Conservation (phyloP, 2,113 vertebrate genomes). For the Python bivittatus region DNA sequence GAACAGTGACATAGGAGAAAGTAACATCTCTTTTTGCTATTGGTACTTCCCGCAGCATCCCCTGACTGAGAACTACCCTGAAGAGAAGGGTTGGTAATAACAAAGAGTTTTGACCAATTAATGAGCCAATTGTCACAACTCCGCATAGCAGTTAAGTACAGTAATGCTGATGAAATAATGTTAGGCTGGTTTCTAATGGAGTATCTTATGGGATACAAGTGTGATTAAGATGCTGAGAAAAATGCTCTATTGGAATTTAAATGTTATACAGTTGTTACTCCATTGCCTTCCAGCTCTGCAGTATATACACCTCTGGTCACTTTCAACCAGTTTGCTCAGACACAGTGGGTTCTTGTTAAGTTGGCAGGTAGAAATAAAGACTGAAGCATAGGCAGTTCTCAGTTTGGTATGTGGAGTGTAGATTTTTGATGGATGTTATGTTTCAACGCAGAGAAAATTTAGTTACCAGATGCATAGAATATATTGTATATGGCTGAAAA, state of each 20-base stretch:
- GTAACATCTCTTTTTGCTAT: background rate
- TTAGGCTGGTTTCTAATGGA: background rate
- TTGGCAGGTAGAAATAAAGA: background rate
- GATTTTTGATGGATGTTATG: background rate
- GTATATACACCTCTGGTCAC: background rate
- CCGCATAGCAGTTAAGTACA: background rate
- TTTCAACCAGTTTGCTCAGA: slow-evolving; percentile 5
- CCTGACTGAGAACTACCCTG: background rate
- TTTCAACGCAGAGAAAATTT: slow-evolving; percentile 16
- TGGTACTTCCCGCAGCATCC: background rate
- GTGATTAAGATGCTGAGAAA: background rate
- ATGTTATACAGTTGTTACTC: background rate
- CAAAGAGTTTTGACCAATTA: background rate
- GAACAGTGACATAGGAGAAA: background rate
- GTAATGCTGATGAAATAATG: background rate
- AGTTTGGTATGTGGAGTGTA: background rate
- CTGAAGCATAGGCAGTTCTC: background rate
- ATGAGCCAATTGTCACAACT: background rate
- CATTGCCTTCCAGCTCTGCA: background rate
- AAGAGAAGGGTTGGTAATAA: background rate
- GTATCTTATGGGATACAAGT: background rate
- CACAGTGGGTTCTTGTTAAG: slow-evolving; percentile 10
- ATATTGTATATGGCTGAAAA: slow-evolving; percentile 49
- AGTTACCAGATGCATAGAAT: slow-evolving; percentile 1
- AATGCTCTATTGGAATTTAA: background rate